phyloP scores from a whole-genome alignment of 2,113 vertebrate genomes.

The Meriones unguiculatus region DNA sequence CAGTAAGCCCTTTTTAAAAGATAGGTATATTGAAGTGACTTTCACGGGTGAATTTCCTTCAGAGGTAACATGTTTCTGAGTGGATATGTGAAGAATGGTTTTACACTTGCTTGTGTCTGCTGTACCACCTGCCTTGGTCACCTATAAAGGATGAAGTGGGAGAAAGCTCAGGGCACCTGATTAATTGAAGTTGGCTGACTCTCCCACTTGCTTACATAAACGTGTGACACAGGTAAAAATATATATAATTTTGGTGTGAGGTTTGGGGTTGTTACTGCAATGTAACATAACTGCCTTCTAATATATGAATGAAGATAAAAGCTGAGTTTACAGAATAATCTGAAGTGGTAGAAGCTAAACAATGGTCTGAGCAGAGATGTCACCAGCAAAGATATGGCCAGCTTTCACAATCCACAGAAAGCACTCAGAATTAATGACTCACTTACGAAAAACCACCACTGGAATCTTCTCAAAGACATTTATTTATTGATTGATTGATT shows the following conservation, averaged over 20 bases:
- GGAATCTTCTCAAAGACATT: neutral
- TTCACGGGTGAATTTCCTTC: neutral
- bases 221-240: no score
- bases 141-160: neutral
- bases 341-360: neutral
- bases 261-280: neutral
- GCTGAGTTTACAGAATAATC: neutral
- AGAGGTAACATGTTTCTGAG: neutral
- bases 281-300: neutral
- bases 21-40: neutral
- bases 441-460: neutral
- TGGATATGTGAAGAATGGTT: neutral
- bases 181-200: neutral
- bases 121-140: neutral
- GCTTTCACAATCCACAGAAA: neutral
- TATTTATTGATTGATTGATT: neutral
- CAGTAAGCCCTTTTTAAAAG: neutral
- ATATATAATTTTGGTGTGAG: neutral
- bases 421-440: neutral
- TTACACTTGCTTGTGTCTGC: neutral
- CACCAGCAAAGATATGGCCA: neutral
- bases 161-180: neutral
- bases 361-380: neutral
- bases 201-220: neutral
- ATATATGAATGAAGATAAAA: slow-evolving; percentile 3